Conservation (phyloP, 2,113 vertebrate genomes). For the Ariopsis seemanni region DNA sequence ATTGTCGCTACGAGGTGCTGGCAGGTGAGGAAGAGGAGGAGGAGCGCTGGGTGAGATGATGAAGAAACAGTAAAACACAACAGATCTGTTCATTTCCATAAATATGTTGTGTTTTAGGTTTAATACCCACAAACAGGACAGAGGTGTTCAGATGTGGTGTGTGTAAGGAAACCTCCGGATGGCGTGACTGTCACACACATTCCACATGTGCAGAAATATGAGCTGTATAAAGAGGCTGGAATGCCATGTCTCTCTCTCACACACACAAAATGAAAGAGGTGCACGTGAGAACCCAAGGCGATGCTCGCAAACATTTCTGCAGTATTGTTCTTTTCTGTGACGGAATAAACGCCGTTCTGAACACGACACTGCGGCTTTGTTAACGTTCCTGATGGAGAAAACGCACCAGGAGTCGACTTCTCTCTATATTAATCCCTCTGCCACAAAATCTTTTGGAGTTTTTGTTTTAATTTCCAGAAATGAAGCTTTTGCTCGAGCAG, state of each 20-base stretch:
- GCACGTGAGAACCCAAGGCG: background rate
- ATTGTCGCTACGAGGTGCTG: background rate
- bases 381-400: too few species aligned
- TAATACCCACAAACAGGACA: background rate
- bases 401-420: background rate
- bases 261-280: conserved; percentile 6
- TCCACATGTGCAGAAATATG: conserved; percentile 55
- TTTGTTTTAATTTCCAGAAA: background rate
- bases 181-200: conserved; percentile 64
- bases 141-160: background rate
- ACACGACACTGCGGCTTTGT: background rate
- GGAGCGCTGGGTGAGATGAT: background rate
- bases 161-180: conserved; percentile 66
- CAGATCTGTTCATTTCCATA: background rate
- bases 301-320: conserved; percentile 24
- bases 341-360: background rate
- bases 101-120: background rate
- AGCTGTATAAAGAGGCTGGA: conserved; percentile 51
- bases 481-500: background rate
- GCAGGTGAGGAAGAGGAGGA: too few species aligned
- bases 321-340: conserved; percentile 18
- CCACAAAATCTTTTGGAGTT: background rate
- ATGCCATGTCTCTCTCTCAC: background rate
- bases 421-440: background rate
- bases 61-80: background rate